Evolutionary conservation across 2,888 invertebrate species (phyloP), one percentile per base, ranked within the genome.

Genomic region (Apodemia zela): DNA sequence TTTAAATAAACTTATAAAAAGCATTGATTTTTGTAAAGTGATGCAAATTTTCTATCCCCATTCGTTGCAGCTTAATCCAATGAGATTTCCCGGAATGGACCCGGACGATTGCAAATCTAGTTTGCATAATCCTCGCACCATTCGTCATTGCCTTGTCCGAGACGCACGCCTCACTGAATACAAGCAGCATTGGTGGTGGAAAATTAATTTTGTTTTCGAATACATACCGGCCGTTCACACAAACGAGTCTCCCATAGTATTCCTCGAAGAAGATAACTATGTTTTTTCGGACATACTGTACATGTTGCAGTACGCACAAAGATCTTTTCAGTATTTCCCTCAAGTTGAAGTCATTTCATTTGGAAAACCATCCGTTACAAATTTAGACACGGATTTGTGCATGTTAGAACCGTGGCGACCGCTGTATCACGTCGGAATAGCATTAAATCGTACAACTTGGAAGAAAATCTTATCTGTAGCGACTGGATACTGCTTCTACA

Each of bases 161-260:
- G 73, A 78, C 64, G 79, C 77, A n/a, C 66, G 61, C 13, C 68
- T 65, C 47, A 64, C 73, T 2, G 77, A 84, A 68, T 68, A 68
- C 65, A 84, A 84, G 67, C 81, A 81, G 59, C 83, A 84, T 69
- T 84, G 84, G 84, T 84, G 84, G 84, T 84, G 84, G 84, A 80
- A 73, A 57, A 81, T 77, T 1, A 69, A 74, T 66, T 74, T 73
- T 54, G 71, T 83, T n/a, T 84, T 84, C 65, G 71, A 73, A 21
- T 63, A 60, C 10, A 47, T 75, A 54, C 67, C 69, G 13, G 73
- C 75, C 74, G 69, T 75, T 4, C 47, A 59, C 1, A 33, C 15
- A 1, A 72, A 74, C 60, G 69, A 64, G 4, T 76, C 75, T 5
- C 68, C 73, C 5, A 79, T 79, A 1, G 60, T 82, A 18, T 84